Conservation (phyloP, 1,140 invertebrate genomes). For the Anastrepha obliqua region DNA sequence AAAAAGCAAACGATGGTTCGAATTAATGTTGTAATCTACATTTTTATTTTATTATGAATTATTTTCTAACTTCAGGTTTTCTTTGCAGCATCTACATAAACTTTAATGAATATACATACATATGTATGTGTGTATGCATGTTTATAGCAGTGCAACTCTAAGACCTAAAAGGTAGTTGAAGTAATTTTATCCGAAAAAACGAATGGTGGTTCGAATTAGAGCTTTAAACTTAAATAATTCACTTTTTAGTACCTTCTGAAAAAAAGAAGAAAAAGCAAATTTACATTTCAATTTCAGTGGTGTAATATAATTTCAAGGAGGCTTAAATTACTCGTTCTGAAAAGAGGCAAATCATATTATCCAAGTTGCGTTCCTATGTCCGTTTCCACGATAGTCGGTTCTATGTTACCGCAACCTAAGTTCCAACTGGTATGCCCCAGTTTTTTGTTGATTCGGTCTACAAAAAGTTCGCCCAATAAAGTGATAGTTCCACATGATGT, state of each 20-base stretch:
- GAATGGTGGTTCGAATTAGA: background rate
- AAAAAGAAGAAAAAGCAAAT: no score
- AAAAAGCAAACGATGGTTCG: background rate
- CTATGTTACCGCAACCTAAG: no score
- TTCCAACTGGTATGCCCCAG: no score
- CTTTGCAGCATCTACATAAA: background rate
- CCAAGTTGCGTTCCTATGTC: no score
- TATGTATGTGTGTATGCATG: background rate
- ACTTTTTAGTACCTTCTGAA: background rate
- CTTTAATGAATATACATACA: background rate
- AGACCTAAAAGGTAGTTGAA: background rate
- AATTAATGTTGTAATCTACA: background rate
- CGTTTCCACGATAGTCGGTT: no score
- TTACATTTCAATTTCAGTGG: background rate
- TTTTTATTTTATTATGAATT: background rate
- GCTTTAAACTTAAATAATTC: background rate
- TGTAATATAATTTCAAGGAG: no score
- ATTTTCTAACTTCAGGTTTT: background rate
- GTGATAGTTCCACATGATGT: no score
- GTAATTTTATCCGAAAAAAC: background rate
- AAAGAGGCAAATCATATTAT: no score
- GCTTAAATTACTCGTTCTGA: no score
- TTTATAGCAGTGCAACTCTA: background rate
- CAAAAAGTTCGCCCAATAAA: no score
- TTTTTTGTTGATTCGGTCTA: no score